phyloP scores from a whole-genome alignment of 2,113 vertebrate genomes.

The Danionella cerebrum region DNA sequence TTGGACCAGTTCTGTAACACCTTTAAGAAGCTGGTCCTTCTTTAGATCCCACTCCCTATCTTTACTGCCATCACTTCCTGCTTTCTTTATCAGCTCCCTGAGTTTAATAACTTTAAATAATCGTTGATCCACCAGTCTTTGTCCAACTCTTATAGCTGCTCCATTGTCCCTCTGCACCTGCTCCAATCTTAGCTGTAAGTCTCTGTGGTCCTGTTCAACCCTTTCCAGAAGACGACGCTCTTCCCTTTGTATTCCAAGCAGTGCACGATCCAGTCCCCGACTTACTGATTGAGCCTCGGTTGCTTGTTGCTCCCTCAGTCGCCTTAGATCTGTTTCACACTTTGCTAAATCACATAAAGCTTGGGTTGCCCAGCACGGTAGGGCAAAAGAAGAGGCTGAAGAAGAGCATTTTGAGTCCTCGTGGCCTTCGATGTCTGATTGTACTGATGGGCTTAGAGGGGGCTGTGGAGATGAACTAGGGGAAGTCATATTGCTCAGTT shows the following conservation, averaged over 20 bases:
- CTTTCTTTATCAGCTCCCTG: slow-evolving; percentile 33
- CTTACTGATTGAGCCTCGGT: slow-evolving; percentile 47
- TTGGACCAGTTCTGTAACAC: slow-evolving; percentile 56
- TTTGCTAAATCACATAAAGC: slow-evolving; percentile 51
- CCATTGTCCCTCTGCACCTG: slow-evolving; percentile 59
- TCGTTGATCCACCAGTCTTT: slow-evolving; percentile 54
- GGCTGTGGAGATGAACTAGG: slow-evolving; percentile 28
- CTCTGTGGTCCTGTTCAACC: slow-evolving; percentile 65
- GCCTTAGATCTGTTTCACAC: slow-evolving; percentile 50
- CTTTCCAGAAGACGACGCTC: slow-evolving; percentile 60
- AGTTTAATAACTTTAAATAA: slow-evolving; percentile 50
- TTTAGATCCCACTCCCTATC: slow-evolving; percentile 32
- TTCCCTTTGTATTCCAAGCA: slow-evolving; percentile 57
- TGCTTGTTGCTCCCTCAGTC: slow-evolving; percentile 46
- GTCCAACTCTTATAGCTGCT: slow-evolving; percentile 50
- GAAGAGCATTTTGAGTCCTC: slow-evolving; percentile 7
- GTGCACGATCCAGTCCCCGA: slow-evolving; percentile 55
- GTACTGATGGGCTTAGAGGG: slow-evolving; percentile 22
- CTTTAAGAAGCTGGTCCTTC: slow-evolving; percentile 43
- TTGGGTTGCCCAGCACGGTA: slow-evolving; percentile 54
- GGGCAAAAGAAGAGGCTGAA: slow-evolving; percentile 17
- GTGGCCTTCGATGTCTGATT: slow-evolving; percentile 25
- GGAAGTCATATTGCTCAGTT: slow-evolving; percentile 36
- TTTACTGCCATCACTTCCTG: slow-evolving; percentile 21
- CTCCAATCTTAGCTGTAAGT: slow-evolving; percentile 57